Conservation (phyloP, 2,113 vertebrate genomes). For the Epinephelus lanceolatus region DNA sequence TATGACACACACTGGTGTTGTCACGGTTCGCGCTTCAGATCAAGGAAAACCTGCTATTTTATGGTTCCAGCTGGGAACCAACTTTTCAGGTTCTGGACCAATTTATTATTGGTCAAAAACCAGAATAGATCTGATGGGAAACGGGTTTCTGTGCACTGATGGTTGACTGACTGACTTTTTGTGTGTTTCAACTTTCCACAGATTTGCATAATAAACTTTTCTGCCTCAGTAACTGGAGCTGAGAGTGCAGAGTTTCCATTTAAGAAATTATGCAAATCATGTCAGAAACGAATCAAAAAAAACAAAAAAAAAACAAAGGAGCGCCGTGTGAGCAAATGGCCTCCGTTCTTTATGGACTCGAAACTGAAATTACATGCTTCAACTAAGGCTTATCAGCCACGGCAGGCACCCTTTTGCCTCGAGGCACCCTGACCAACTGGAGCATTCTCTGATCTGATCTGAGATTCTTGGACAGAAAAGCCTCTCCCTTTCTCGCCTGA, state of each 20-base stretch:
- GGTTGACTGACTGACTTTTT: neutral
- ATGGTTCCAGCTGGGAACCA: no score
- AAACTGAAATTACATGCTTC: slow-evolving; percentile 25
- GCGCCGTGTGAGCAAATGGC: neutral
- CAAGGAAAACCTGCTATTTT: no score
- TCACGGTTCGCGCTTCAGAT: no score
- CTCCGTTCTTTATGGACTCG: neutral
- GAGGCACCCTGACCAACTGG: neutral
- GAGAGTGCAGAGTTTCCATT: slow-evolving; percentile 7
- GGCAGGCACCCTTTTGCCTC: neutral
- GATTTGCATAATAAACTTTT: slow-evolving; percentile 10
- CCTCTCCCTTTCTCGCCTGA: neutral
- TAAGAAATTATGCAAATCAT: slow-evolving; percentile 22
- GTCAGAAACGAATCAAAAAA: slow-evolving; percentile 3
- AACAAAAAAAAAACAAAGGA: neutral
- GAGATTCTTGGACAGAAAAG: neutral
- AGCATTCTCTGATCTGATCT: slow-evolving; percentile 21
- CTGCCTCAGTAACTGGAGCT: neutral
- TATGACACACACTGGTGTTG: no score
- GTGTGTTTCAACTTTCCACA: neutral
- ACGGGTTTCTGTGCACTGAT: neutral
- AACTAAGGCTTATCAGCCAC: neutral
- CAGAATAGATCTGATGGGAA: no score
- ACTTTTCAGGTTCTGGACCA: no score
- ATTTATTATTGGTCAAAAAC: no score